A percentile compares a stretch with the other conserved stretches of the same genome.
phyloP scores from a whole-genome alignment of 1,140 invertebrate genomes.

The Rhizoglyphus robini region DNA sequence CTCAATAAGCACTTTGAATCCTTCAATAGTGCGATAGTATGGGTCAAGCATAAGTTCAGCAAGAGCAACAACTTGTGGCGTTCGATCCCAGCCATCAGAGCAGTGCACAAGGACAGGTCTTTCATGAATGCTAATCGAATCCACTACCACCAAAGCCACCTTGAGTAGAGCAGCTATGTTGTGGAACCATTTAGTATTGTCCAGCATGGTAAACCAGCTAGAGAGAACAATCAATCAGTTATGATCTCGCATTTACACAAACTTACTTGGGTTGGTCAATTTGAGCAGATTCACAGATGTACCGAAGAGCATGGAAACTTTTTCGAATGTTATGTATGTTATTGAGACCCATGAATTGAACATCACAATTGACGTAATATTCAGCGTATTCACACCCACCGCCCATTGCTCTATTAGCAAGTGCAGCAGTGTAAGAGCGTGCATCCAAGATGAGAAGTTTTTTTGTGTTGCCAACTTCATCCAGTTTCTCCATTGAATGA shows the following conservation, averaged over 20 bases:
- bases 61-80: constrained; percentile 79
- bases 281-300: constrained; percentile 53
- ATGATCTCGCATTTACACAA: neutral
- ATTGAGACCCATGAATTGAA: constrained; percentile 89
- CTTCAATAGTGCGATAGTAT: constrained; percentile 80
- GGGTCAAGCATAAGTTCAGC: constrained; percentile 84
- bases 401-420: constrained; percentile 84
- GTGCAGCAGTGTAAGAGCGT: constrained; percentile 80
- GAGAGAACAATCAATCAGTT: constrained; percentile 17
- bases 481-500: neutral
- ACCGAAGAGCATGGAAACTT: constrained; percentile 40
- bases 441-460: constrained; percentile 90
- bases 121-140: constrained; percentile 62
- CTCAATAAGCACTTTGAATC: constrained; percentile 78
- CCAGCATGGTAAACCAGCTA: constrained; percentile 73
- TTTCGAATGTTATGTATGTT: constrained; percentile 91
- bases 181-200: constrained; percentile 76
- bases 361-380: constrained; percentile 84
- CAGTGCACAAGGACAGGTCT: constrained; percentile 87
- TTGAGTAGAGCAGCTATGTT: constrained; percentile 68
- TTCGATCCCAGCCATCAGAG: constrained; percentile 93
- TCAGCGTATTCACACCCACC: constrained; percentile 91
- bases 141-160: constrained; percentile 60
- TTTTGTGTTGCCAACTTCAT: constrained; percentile 7
- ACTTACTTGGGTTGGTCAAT: constrained; percentile 57